A percentile compares a stretch with the other conserved stretches of the same genome.
Evolutionary conservation across 2,797 vertebrate species (phyloP).

Genomic region (Melanotaenia boesemani): DNA sequence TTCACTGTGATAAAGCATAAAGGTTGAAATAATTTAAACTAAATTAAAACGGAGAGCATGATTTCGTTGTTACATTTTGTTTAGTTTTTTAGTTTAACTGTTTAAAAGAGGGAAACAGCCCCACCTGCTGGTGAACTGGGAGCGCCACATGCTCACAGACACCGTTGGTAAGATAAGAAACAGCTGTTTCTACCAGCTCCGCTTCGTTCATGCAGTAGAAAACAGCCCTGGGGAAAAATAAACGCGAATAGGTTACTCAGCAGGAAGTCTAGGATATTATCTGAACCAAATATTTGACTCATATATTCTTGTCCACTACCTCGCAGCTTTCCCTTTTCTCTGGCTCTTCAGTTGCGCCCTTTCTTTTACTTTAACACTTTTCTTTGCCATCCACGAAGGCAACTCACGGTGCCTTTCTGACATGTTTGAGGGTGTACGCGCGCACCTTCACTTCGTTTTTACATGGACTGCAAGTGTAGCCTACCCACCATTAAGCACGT

Average conservation of each 20-base stretch:
- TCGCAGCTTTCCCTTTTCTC: slow-evolving; percentile 46
- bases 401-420: slow-evolving; percentile 53
- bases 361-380: slow-evolving; percentile 18
- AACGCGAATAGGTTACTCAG: fast-evolving
- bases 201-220: slow-evolving; percentile 82
- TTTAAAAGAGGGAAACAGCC: neutral
- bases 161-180: slow-evolving; percentile 21
- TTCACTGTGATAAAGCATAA: neutral
- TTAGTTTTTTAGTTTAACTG: too few relatives aligned
- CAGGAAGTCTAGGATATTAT: fast-evolving
- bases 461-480: fast-evolving
- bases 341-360: slow-evolving; percentile 42
- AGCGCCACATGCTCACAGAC: neutral
- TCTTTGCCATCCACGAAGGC: slow-evolving; percentile 74
- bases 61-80: too few relatives aligned
- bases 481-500: neutral
- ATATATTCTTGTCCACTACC: slow-evolving; percentile 37
- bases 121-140: slow-evolving; percentile 47
- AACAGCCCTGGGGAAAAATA: slow-evolving; percentile 45
- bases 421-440: slow-evolving; percentile 31
- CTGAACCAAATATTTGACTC: fast-evolving
- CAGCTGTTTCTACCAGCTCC: slow-evolving; percentile 76
- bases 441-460: fast-evolving
- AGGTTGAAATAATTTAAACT: too few relatives aligned
- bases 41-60: too few relatives aligned